Conservation (phyloP, 2,113 vertebrate species). For the Cephalopholis sonnerati region DNA sequence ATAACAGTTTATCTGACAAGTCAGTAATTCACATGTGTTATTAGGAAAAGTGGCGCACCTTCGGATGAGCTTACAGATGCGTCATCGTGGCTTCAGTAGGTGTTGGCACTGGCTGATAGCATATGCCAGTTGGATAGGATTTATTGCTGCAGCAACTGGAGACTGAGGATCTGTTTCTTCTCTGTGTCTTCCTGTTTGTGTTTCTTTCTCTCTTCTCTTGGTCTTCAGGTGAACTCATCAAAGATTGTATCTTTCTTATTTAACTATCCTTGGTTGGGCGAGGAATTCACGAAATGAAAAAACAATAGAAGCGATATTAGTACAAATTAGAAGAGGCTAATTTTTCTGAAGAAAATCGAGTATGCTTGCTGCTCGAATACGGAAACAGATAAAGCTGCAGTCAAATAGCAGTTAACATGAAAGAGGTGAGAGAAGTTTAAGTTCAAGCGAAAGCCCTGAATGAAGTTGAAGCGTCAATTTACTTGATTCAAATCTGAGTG, state of each 20-base stretch:
- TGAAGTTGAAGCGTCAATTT: background rate
- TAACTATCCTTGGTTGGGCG: background rate
- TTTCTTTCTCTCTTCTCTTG: background rate
- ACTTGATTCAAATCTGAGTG: too few relatives aligned
- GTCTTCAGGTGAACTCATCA: background rate
- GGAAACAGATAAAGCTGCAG: background rate
- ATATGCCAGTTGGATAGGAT: conserved; percentile 27
- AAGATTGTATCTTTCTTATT: background rate
- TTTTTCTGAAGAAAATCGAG: background rate
- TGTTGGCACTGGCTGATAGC: conserved; percentile 20
- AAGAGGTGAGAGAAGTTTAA: background rate
- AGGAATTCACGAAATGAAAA: background rate
- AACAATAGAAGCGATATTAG: background rate
- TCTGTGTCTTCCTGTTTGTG: conserved; percentile 21
- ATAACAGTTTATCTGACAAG: conserved; percentile 58
- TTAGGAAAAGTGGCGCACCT: conserved; percentile 48
- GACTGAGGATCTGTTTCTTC: conserved; percentile 32
- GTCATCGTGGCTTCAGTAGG: conserved; percentile 40
- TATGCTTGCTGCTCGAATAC: background rate
- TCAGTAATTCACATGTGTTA: conserved; percentile 54
- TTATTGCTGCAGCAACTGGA: conserved; percentile 49
- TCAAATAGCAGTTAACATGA: background rate
- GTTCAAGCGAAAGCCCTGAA: background rate
- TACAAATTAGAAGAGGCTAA: background rate
- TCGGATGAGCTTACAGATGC: conserved; percentile 36